Evolutionary conservation across 1,140 invertebrate species (phyloP).

Genomic region (Pentalonia nigronervosa): DNA sequence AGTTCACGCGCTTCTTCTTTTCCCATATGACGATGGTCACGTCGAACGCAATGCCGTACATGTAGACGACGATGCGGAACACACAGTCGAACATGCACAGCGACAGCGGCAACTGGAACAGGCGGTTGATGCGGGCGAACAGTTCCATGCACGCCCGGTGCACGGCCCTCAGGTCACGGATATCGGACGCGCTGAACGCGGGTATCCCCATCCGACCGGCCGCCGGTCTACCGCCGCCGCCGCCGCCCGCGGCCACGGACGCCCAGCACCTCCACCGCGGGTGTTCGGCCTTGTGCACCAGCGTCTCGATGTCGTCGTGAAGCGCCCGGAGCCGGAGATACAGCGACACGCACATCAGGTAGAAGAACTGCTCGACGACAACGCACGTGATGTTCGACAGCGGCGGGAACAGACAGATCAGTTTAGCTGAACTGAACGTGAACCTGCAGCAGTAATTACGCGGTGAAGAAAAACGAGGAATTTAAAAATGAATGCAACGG

Average conservation of each 20-base stretch:
- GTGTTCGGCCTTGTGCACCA: neutral
- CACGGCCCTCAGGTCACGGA: neutral
- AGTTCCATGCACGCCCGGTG: constrained; percentile 40
- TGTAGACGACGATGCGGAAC: constrained; percentile 26
- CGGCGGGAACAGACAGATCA: neutral
- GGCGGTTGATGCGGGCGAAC: constrained; percentile 25
- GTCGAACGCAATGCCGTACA: constrained; percentile 31
- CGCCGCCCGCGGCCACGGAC: neutral
- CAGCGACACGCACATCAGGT: constrained; percentile 38
- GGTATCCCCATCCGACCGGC: constrained; percentile 21
- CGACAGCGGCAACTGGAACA: constrained; percentile 24
- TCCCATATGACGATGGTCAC: constrained; percentile 32
- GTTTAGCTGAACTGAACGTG: neutral
- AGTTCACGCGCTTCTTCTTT: constrained; percentile 13
- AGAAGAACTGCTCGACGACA: constrained; percentile 42
- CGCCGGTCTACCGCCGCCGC: neutral
- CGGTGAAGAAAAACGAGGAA: too few species aligned
- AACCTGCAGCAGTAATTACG: neutral
- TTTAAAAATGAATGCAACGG: too few species aligned
- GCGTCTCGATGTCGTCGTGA: neutral
- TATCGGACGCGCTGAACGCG: constrained; percentile 6
- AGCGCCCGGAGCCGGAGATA: neutral
- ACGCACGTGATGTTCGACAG: constrained; percentile 45
- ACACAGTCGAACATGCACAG: constrained; percentile 32
- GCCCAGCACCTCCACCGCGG: constrained; percentile 15